These are phyloP conservation scores for Eupeodes latifasciatus DNA, from an alignment of 2,888 invertebrate genomes.

Conservation along the genomic window DNA sequence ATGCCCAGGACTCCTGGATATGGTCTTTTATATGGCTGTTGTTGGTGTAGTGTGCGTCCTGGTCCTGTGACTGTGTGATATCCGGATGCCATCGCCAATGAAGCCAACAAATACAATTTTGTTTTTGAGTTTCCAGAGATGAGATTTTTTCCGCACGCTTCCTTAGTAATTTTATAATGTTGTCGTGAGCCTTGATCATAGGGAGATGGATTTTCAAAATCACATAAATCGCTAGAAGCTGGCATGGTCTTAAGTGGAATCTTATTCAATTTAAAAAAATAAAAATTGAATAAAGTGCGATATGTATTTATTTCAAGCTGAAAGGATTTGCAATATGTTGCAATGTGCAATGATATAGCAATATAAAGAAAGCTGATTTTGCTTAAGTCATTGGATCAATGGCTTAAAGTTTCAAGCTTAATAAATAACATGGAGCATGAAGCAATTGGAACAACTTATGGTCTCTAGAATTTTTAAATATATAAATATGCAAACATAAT, in stretches of 20 bases:
- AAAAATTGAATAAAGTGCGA: not conserved
- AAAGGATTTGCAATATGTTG: not conserved
- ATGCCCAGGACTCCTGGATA: not conserved
- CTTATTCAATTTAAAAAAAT: slow-evolving; percentile 41
- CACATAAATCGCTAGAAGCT: slow-evolving; percentile 29
- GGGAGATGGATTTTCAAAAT: not conserved
- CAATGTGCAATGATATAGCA: not conserved
- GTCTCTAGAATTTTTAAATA: no score
- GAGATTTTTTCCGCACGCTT: not conserved
- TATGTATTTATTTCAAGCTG: not conserved
- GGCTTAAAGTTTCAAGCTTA: not conserved
- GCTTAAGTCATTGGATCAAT: not conserved
- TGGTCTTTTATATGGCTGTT: not conserved
- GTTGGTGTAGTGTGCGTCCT: not conserved
- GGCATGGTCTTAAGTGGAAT: slow-evolving; percentile 27
- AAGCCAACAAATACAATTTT: slow-evolving; percentile 36
- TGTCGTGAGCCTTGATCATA: slow-evolving; percentile 16
- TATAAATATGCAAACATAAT: no score
- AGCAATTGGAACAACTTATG: no score
- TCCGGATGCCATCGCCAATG: slow-evolving; percentile 25
- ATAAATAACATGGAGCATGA: not conserved
- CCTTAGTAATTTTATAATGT: slow-evolving; percentile 5
- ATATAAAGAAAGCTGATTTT: not conserved
- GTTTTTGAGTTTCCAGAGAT: not conserved
- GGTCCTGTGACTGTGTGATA: not conserved